Conservation (phyloP, 2,888 invertebrate genomes). For the Linnaemya vulpina region DNA sequence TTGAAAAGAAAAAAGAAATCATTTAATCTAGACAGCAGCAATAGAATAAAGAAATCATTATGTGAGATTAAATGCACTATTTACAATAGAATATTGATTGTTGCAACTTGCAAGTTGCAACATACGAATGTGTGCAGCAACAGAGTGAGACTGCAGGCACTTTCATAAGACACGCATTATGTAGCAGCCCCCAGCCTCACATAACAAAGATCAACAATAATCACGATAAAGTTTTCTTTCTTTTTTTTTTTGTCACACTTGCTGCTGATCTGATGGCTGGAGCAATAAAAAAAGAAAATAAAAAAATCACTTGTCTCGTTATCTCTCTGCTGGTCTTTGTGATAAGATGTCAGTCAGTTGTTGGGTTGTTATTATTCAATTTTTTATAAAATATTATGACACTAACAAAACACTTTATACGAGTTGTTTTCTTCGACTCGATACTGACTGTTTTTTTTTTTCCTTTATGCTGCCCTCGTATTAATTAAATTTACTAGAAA, state of each 20-base stretch:
- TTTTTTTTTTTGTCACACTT: conserved; percentile 8
- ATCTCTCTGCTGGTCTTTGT: conserved; percentile 21
- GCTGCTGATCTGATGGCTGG: conserved; percentile 14
- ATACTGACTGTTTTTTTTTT: not conserved
- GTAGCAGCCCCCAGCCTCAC: not conserved
- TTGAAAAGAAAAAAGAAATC: conserved; percentile 10
- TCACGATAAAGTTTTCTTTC: not conserved
- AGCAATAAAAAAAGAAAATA: not conserved
- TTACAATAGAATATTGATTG: not conserved
- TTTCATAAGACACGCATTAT: conserved; percentile 24
- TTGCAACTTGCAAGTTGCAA: not conserved
- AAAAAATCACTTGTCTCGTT: conserved; percentile 36
- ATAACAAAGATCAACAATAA: not conserved
- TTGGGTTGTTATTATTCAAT: conserved; percentile 30
- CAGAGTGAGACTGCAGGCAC: conserved; percentile 5
- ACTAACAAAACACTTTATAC: conserved; percentile 46
- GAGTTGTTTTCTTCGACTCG: not conserved
- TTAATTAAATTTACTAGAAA: not conserved
- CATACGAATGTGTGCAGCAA: not conserved
- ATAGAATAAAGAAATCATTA: conserved; percentile 14
- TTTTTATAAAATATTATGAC: conserved; percentile 14
- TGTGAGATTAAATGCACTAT: conserved; percentile 22
- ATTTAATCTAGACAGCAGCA: conserved; percentile 30
- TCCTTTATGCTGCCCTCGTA: too few species aligned
- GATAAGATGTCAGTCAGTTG: conserved; percentile 22